phyloP scores from a whole-genome alignment of 1,140 invertebrate genomes.

The Trichonephila inaurata region DNA sequence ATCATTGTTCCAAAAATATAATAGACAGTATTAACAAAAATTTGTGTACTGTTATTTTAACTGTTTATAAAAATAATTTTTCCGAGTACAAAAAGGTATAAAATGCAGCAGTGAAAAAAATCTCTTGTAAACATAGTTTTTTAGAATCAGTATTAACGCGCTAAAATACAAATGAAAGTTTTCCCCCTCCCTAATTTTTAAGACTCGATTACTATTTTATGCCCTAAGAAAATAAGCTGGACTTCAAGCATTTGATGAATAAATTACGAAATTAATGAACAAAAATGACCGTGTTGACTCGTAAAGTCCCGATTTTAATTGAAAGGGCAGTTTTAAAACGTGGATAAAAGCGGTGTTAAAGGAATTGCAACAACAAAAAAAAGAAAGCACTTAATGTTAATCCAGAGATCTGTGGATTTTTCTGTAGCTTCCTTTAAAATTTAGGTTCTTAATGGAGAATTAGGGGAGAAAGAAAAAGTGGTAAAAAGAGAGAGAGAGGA shows the following conservation, averaged over 20 bases:
- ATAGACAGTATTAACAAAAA: too few species aligned
- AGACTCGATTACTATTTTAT: not conserved
- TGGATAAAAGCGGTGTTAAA: not conserved
- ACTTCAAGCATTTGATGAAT: not conserved
- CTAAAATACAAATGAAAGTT: not conserved
- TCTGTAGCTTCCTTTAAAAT: conserved; percentile 7
- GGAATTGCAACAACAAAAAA: not conserved
- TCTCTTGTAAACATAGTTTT: too few species aligned
- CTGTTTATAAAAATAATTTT: too few species aligned
- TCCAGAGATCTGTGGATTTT: conserved; percentile 19
- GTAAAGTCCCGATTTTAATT: conserved; percentile 41
- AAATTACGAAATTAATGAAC: not conserved
- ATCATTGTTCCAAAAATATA: too few species aligned
- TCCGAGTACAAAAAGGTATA: too few species aligned
- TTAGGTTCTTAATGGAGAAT: conserved; percentile 5
- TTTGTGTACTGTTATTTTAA: too few species aligned
- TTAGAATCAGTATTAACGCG: too few species aligned
- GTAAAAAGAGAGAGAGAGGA: too few species aligned
- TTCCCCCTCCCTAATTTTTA: not conserved
- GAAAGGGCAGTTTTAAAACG: conserved; percentile 28
- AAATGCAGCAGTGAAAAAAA: too few species aligned
- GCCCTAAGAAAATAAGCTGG: not conserved
- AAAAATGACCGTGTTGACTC: conserved; percentile 6
- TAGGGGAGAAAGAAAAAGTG: not conserved
- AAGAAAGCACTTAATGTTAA: not conserved